Percentiles rank a stretch among this genome's conserved stretches.
Evolutionary conservation across 2,797 vertebrate genomes (phyloP).

Genomic region (Loriculus beryllinus): DNA sequence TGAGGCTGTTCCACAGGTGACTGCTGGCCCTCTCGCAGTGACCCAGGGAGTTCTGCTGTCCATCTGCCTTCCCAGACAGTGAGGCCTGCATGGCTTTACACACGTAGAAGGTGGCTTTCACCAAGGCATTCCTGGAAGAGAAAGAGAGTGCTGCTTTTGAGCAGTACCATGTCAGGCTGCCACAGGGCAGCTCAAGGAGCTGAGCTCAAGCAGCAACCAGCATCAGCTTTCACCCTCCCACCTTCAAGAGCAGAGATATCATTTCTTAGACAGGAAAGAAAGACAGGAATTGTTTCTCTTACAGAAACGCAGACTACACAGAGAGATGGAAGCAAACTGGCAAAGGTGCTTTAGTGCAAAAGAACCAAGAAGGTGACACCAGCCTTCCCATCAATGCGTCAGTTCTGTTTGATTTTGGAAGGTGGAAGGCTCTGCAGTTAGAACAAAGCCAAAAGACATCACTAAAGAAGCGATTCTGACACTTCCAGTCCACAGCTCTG

Average conservation of each 20-base stretch:
- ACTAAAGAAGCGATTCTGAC: not conserved
- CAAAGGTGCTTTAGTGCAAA: not conserved
- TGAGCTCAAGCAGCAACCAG: not conserved
- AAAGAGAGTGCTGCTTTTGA: not conserved
- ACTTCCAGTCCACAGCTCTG: not conserved
- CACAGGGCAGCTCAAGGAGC: not conserved
- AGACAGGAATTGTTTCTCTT: not conserved
- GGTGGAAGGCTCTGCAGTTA: not conserved
- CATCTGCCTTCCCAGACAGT: constrained; percentile 86
- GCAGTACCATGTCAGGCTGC: not conserved
- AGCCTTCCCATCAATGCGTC: not conserved
- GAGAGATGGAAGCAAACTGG: not conserved
- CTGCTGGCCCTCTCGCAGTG: constrained; percentile 90
- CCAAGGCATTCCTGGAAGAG: constrained; percentile 83
- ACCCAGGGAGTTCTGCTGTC: constrained; percentile 79
- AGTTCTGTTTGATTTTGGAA: not conserved
- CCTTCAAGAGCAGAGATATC: not conserved
- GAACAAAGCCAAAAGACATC: not conserved
- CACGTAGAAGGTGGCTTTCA: constrained; percentile 85
- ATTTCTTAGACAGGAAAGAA: not conserved
- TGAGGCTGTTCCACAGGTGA: constrained; percentile 88
- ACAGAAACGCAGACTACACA: not conserved
- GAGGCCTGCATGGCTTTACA: constrained; percentile 92
- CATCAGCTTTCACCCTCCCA: not conserved
- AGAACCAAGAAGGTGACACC: not conserved